Evolutionary conservation across 2,113 vertebrate genomes (phyloP).

Genomic region (Petrocephalus microphthalmus): DNA sequence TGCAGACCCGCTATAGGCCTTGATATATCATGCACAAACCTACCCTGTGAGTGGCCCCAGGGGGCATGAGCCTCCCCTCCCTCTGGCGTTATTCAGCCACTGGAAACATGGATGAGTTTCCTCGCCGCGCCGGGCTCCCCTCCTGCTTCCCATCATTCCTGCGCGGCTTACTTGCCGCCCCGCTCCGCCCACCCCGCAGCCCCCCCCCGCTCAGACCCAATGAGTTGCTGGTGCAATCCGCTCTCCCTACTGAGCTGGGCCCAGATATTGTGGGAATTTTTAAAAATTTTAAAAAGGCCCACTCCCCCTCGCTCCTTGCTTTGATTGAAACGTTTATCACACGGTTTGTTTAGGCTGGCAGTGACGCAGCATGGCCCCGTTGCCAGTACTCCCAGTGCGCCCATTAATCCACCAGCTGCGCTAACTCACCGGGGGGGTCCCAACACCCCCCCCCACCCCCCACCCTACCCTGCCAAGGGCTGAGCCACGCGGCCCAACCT

Average conservation of each 20-base stretch:
- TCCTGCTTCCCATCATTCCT: background rate
- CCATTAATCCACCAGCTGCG: slow-evolving; percentile 40
- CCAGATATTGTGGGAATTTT: background rate
- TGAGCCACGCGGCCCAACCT: background rate
- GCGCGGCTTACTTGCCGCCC: background rate
- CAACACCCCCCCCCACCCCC: background rate
- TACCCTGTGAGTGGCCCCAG: background rate
- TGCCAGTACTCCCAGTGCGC: slow-evolving; percentile 29
- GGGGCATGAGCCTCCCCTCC: background rate
- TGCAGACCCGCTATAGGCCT: background rate
- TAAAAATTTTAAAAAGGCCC: background rate
- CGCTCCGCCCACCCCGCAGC: too few relatives aligned
- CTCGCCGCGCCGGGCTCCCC: background rate
- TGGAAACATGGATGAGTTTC: background rate
- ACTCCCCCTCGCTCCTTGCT: background rate
- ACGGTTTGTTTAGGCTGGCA: slow-evolving; percentile 36
- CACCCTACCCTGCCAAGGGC: too few relatives aligned
- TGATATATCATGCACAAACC: background rate
- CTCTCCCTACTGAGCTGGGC: background rate
- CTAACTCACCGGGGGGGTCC: background rate
- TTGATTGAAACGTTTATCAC: slow-evolving; percentile 18
- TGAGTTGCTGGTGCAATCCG: background rate
- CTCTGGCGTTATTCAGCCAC: background rate
- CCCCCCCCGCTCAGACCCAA: background rate
- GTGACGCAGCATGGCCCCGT: background rate